Evolutionary conservation across 1,140 invertebrate genomes (phyloP).

Genomic region (Megathymus violae): DNA sequence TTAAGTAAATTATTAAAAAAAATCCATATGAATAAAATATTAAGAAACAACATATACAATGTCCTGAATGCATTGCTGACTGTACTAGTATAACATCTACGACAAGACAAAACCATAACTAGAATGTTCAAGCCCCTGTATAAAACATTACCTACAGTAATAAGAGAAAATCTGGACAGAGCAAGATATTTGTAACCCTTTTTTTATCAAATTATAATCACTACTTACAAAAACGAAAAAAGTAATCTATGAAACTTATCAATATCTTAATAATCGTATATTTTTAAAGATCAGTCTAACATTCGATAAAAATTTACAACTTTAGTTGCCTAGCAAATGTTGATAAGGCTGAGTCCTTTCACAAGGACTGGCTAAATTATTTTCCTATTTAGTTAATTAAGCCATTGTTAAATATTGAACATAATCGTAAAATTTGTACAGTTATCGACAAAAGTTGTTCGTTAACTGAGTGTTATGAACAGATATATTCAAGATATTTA

Average conservation of each 20-base stretch:
- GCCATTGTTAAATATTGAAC: conserved; percentile 20
- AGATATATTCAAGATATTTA: not conserved
- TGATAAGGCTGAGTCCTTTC: conserved; percentile 55
- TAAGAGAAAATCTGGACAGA: conserved; percentile 74
- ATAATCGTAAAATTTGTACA: conserved; percentile 12
- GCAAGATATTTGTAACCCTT: conserved; percentile 58
- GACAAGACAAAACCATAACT: conserved; percentile 31
- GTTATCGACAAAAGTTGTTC: conserved; percentile 19
- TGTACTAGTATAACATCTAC: conserved; percentile 15
- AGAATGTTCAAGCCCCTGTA: conserved; percentile 68
- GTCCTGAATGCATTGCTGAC: conserved; percentile 22
- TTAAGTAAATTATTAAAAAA: not conserved
- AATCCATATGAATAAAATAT: no score
- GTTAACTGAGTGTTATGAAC: not conserved
- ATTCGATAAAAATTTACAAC: conserved; percentile 81
- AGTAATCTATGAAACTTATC: conserved; percentile 72
- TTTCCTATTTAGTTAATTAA: conserved; percentile 21
- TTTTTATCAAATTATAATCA: conserved; percentile 58
- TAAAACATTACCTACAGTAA: conserved; percentile 69
- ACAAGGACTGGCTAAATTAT: conserved; percentile 21
- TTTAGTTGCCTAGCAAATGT: conserved; percentile 65
- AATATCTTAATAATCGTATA: conserved; percentile 70
- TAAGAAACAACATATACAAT: no score
- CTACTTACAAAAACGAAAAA: conserved; percentile 59
- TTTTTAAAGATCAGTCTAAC: conserved; percentile 83